A percentile compares a stretch with the other conserved stretches of the same genome.
Conservation (phyloP, 2,797 vertebrate genomes). For the Furcifer pardalis region DNA sequence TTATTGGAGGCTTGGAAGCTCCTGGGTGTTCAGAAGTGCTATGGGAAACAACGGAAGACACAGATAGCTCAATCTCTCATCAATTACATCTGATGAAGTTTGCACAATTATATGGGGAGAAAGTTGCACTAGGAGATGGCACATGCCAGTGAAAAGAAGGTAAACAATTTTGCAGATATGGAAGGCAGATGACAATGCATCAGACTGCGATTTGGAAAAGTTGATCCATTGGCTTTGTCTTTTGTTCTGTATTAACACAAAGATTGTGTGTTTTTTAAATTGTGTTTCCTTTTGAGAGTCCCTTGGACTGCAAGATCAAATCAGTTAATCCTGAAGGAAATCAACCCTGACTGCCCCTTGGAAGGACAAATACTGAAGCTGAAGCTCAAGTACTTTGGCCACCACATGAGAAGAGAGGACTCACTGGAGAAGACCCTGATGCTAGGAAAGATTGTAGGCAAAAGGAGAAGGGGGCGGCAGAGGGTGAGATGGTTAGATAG, state of each 20-base stretch:
- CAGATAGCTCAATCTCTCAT: constrained; percentile 63
- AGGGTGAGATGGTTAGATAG: no score
- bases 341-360: no score
- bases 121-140: fast-evolving
- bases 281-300: not conserved
- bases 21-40: constrained; percentile 86
- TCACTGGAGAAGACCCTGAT: no score
- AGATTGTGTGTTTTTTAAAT: not conserved
- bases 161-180: constrained; percentile 33
- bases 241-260: constrained; percentile 51
- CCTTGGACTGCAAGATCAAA: no score
- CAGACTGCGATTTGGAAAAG: constrained; percentile 26
- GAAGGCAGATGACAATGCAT: not conserved
- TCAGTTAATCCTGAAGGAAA: no score
- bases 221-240: constrained; percentile 52
- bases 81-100: constrained; percentile 19
- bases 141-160: constrained; percentile 10
- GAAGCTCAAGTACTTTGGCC: no score
- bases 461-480: no score
- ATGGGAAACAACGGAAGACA: constrained; percentile 68
- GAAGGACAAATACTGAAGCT: no score
- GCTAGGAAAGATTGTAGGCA: no score
- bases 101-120: fast-evolving
- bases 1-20: constrained; percentile 83
- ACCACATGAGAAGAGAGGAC: no score